phyloP scores from a whole-genome alignment of 2,113 vertebrate species.

The Eulemur rufifrons region DNA sequence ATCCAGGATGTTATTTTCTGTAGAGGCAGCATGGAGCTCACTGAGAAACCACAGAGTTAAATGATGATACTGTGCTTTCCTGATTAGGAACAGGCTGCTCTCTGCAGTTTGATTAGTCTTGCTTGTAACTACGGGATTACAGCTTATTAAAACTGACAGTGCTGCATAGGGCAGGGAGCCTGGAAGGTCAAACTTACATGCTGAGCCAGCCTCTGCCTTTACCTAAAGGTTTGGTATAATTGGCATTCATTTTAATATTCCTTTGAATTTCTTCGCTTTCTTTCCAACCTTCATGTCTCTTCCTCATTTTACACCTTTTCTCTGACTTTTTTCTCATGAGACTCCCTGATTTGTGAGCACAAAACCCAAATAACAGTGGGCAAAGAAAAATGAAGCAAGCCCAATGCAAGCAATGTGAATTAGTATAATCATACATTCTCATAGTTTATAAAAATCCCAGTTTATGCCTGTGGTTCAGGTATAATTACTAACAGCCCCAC shows the following conservation, averaged over 20 bases:
- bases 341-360: neutral
- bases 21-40: neutral
- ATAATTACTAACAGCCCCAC: neutral
- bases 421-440: neutral
- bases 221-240: conserved; percentile 10
- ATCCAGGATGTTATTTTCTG: neutral
- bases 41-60: conserved; percentile 53
- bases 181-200: conserved; percentile 66
- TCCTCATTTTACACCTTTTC: neutral
- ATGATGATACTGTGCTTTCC: conserved; percentile 35
- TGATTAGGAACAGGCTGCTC: conserved; percentile 58
- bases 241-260: conserved; percentile 39
- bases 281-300: neutral
- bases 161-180: conserved; percentile 66
- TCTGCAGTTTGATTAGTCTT: conserved; percentile 63
- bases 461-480: neutral
- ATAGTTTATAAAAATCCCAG: neutral
- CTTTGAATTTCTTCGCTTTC: neutral
- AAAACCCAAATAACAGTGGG: neutral
- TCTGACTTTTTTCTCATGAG: neutral
- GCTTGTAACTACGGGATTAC: conserved; percentile 51
- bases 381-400: neutral
- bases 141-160: conserved; percentile 77
- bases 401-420: neutral
- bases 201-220: conserved; percentile 55